Evolutionary conservation across 2,888 invertebrate species (phyloP).

Genomic region (Mayetiola destructor): DNA sequence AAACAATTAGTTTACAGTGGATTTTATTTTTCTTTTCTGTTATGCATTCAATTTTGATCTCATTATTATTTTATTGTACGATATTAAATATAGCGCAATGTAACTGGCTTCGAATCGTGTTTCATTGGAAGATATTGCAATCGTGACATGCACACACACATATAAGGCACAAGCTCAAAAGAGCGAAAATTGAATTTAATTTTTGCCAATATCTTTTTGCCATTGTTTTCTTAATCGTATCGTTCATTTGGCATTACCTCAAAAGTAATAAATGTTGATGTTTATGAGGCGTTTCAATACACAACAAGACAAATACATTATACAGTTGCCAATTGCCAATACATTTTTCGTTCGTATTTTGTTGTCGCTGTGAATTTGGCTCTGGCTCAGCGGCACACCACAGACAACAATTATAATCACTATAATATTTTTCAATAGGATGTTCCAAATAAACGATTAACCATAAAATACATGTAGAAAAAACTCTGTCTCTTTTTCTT

Average conservation of each 20-base stretch:
- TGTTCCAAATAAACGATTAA: no score
- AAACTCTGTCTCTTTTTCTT: no score
- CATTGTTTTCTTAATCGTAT: slow-evolving; percentile 3
- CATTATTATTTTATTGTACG: no score
- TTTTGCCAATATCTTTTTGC: not conserved
- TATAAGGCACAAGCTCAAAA: not conserved
- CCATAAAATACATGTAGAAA: no score
- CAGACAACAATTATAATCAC: no score
- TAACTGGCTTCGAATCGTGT: not conserved
- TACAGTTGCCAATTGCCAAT: no score
- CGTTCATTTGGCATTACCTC: slow-evolving; percentile 14
- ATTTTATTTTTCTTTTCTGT: not conserved
- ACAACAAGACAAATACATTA: not conserved
- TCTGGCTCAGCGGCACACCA: no score
- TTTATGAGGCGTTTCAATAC: slow-evolving; percentile 5
- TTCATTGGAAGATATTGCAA: no score
- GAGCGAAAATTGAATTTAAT: not conserved
- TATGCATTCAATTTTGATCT: not conserved
- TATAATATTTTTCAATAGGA: no score
- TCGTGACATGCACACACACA: no score
- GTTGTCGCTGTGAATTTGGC: no score
- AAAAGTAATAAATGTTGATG: slow-evolving; percentile 8
- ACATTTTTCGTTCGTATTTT: no score
- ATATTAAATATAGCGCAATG: not conserved
- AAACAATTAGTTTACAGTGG: not conserved